Evolutionary conservation across 2,888 invertebrate genomes (phyloP), one percentile per base, ranked within the genome.

Genomic region (Limnephilus marmoratus): DNA sequence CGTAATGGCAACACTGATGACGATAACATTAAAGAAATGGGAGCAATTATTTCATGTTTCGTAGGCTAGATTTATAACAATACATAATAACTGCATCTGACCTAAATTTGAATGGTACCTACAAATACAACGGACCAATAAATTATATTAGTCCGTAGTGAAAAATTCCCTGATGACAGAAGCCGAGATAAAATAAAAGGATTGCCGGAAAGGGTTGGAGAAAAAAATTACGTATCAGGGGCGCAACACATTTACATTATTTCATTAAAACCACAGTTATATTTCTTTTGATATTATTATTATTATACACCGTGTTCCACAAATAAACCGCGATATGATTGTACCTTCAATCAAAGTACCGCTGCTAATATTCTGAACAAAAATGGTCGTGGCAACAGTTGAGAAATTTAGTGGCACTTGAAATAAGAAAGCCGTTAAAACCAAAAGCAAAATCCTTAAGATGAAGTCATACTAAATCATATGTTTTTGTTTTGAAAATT

Each of bases 1-100:
- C 31, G 4, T 83, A 83, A 91, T 89, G 91, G 82, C 53, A 13
- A 34, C n/a, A 45, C 89, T 91, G 37, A 89, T 91, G 91, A n/a
- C 90, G 88, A 31, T 34, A n/a, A 31, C 34, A 68, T 68, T 68
- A 68, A 68, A n/a, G 18, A 7, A 31, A 53, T 68, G 24, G 53
- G 13, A 87, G 29, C 88, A 68, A 88, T 68, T 88, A 31, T 88
- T 68, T 34, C 24, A 80, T 29, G 68, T 34, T 68, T 12, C 86
- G 9, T 12, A 53, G 87, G n/a, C 41, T n/a, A 37, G 87, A 91
- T 91, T 91, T 29, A 87, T 91, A 29, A 91, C 87, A 80, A 87
- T 87, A 86, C 15, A 49, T 85, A 90, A 85, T 53, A 31, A 53
- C 68, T 31, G 29, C 34, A 85, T 49, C 29, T 86, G 86, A 45